Conservation (phyloP, 2,113 vertebrate genomes). For the Hypanus sabinus region DNA sequence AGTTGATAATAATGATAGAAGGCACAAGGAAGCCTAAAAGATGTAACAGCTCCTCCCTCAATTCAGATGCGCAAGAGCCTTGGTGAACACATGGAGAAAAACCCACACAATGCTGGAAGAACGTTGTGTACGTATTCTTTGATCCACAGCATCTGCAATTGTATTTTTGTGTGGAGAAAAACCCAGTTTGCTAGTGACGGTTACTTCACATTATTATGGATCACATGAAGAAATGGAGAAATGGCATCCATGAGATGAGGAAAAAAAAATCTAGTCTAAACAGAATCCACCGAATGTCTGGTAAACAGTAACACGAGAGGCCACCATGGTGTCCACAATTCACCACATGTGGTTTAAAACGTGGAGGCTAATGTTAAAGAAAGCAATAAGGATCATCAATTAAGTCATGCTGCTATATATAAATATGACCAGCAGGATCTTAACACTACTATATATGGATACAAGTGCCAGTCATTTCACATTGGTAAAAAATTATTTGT, state of each 20-base stretch:
- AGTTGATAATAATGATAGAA: background rate
- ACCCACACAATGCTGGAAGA: too few species aligned
- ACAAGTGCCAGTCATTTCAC: background rate
- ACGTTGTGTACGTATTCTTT: too few species aligned
- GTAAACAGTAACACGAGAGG: background rate
- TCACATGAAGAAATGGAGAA: background rate
- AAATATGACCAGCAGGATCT: background rate
- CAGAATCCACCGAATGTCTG: background rate
- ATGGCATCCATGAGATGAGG: conserved; percentile 9
- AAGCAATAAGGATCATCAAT: conserved; percentile 14
- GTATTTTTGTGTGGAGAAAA: too few species aligned
- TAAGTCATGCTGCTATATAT: background rate
- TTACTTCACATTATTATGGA: background rate
- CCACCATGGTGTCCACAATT: background rate
- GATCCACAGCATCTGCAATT: too few species aligned
- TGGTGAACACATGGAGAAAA: background rate
- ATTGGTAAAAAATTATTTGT: background rate
- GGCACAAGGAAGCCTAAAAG: background rate
- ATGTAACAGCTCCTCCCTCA: background rate
- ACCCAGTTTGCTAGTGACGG: background rate
- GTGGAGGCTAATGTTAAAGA: background rate
- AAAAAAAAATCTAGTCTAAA: background rate
- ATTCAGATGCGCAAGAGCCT: background rate
- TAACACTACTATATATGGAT: conserved; percentile 4
- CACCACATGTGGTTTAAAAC: background rate